Base-by-base conservation (phyloP, 2,113 vertebrate genomes). In the Platysternon megacephalum region DNA sequence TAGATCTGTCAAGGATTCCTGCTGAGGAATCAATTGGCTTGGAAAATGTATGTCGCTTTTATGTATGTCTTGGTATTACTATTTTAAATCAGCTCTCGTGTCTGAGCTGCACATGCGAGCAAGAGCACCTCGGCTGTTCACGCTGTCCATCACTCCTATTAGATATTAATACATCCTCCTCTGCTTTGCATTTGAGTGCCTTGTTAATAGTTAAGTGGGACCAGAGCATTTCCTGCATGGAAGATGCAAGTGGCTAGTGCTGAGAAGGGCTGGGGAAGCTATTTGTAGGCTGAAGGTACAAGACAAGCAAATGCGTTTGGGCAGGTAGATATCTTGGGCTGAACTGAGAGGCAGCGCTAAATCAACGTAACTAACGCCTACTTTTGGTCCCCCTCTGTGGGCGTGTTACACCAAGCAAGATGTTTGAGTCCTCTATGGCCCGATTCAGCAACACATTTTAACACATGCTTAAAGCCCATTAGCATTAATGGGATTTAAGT, bases 1-100 rank as follows among this genome's bases (percentile, higher is more conserved):
- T 97, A 98, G 96, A 98, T 98, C 97, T 98, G 97, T 98, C 97
- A 98, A 95, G 95, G 96, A 97, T 97, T 96, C 96, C 93, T 98
- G 96, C 97, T 96, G 84, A 95, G 95, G 94, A 97, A 97, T 98
- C 96, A 96, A 93, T 97, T 97, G 94, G 48, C 79, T 92, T 90
- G 91, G 88, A 95, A 96, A 98, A 98, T 96, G 92, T 95, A 95
- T 94, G 94, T 85, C 87, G 90, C 94, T 49, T 96, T 97, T 92
- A 97, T 96, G 90, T 98, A 48, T 72, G 35, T 97, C 42, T 96
- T 93, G 87, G 93, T 94, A 91, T 95, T 96, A 95, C 94, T 95
- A 95, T 94, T 93, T 93, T 93, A 97, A 96, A 94, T 98, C 93
- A 97, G 86, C 90, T 96, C 44, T 94, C 46, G 82, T 88, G 74